Evolutionary conservation across 2,797 vertebrate genomes (phyloP), one percentile per base, ranked within the genome.

Genomic region (Sciurus carolinensis): DNA sequence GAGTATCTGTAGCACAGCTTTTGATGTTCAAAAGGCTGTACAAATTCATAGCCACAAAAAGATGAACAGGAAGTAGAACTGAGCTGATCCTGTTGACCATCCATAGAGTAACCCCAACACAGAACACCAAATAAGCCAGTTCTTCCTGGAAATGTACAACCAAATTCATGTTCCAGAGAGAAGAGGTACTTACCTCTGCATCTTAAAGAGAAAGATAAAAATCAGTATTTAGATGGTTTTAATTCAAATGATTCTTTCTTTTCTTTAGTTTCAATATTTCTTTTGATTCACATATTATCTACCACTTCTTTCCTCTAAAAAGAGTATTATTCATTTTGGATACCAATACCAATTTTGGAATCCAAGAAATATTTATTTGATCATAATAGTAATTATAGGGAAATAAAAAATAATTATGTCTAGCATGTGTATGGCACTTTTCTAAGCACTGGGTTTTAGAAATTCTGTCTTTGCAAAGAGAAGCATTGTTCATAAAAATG

Each of bases 401-500:
- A 20, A 90, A 89, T 73, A 52, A 72, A 52, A 80, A 71, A 42
- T 33, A 72, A 62, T 62, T 77, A 28, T 26, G 13, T 33, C 75
- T 71, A 24, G 24, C 69, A 62, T 71, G 7, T 50, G 24, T 66
- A 76, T 80, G 47, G 47, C 30, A 83, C 50, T 87, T 90, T 44
- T 52, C 3, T 47, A 67, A 76, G 18, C 73, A 10, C 0, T 44
- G 20, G 59, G 44, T 42, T 82, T 47, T 69, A 88, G 87, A 95
- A 92, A 77, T 44, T 42, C 62, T 85, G 47, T 8, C 69, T 82
- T 88, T 95, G 73, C 69, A 64, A 67, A 87, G 69, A 80, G 17
- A 94, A 83, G 24, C 66, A 7, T 47, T 52, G 0, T 80, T 95
- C 50, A 76, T 88, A 33, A 94, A 94, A 95, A 81, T 52, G 30